Evolutionary conservation across 37 sponge, comb jelly and placozoan genomes (phyloP), one percentile per base, ranked within the genome.

Genomic region (Halichondria panicea): DNA sequence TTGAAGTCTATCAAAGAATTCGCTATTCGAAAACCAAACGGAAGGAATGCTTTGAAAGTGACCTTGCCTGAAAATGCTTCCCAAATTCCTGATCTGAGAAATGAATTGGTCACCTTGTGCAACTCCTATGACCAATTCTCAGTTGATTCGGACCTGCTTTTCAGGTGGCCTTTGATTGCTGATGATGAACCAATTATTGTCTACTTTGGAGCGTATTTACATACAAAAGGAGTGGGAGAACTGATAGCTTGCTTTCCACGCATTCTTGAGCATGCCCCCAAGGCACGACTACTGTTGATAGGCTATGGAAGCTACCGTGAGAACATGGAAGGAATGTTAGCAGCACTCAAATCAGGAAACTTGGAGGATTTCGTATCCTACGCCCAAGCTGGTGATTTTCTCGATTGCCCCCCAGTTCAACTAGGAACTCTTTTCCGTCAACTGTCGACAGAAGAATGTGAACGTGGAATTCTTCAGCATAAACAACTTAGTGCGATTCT

Each of bases 311-410:
- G 54, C 36, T 76, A 63, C 35, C 64, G 77, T 2, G 77, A 76
- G 32, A 50, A 76, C 22, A 76, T 76, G 77, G 77, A 63, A 63
- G 77, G 77, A 39, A 76, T 76, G 54, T 34, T 76, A 24, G 46
- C 18, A 18, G 34, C 77, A 32, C 2, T 76, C 50, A 54, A 45
- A 64, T 19, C 52, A 9, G 77, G 77, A 64, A 53, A 76, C 48
- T 36, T 63, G 37, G 54, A 63, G 12, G 28, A 65, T 4, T 76
- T 76, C 24, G 43, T 63, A 3, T 65, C 77, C 25, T 76, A 31
- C 43, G n/a, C 36, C n/a, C 65, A 63, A 46, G 77, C 77, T 7
- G 77, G 77, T 32, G 21, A 24, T 53, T 76, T 76, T 31, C 24
- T 76, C 11, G 77, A 76, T 40, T 2, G 52, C 31, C 28, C 66